These are phyloP conservation scores for Burhinus oedicnemus DNA, from an alignment of 2,113 vertebrate species.

Conservation along the genomic window DNA sequence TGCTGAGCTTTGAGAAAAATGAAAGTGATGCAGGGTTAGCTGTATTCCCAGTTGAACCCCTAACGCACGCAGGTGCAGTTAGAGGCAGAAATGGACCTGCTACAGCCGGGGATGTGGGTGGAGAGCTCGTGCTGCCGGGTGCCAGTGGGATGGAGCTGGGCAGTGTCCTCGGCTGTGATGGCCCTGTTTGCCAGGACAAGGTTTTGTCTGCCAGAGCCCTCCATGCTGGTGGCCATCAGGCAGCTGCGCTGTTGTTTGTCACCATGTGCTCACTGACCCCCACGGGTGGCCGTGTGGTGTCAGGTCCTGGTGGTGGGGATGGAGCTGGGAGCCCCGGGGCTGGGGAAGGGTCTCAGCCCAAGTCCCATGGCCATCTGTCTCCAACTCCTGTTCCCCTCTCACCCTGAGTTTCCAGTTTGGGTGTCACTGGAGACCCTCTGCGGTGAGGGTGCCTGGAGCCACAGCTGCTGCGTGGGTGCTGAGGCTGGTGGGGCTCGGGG, in stretches of 20 bases:
- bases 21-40: too few species aligned
- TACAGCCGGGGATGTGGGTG: fast-evolving
- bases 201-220: neutral
- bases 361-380: neutral
- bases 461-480: neutral
- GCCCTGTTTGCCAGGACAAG: neutral
- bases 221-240: fast-evolving
- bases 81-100: neutral
- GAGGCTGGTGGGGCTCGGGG: fast-evolving
- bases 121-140: neutral
- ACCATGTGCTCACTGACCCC: neutral
- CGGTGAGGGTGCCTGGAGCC: neutral
- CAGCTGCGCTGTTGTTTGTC: neutral
- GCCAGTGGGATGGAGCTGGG: neutral
- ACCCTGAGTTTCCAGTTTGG: neutral
- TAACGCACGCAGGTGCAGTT: fast-evolving
- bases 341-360: neutral
- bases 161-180: neutral
- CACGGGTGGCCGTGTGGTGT: fast-evolving
- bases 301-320: neutral
- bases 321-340: neutral
- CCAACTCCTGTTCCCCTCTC: neutral
- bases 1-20: neutral
- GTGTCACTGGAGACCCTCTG: neutral
- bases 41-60: neutral